These are phyloP conservation scores for Tipula vernalis DNA, from an alignment of 2,888 invertebrate species.

Conservation along the genomic window DNA sequence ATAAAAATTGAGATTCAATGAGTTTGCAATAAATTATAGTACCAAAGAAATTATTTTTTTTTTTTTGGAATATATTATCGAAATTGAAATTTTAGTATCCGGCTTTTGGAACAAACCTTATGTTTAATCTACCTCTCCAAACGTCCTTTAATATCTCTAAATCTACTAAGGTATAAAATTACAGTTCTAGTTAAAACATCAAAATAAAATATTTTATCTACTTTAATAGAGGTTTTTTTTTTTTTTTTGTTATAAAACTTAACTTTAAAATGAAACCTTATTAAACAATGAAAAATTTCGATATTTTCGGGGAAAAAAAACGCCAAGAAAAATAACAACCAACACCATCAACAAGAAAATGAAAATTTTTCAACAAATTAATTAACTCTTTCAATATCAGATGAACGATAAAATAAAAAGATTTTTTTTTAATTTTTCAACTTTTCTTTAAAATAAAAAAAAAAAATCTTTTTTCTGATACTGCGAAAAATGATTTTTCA, in stretches of 20 bases:
- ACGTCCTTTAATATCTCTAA: too few relatives aligned
- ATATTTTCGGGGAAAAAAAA: neutral
- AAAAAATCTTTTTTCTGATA: neutral
- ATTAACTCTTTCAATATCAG: slow-evolving; percentile 4
- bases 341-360: neutral
- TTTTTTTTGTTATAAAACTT: neutral
- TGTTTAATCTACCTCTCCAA: too few relatives aligned
- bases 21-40: neutral
- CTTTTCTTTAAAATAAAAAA: neutral
- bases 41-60: neutral
- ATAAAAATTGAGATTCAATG: neutral
- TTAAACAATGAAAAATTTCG: neutral
- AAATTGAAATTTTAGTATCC: neutral
- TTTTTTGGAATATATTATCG: neutral
- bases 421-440: neutral
- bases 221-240: neutral
- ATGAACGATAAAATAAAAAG: neutral
- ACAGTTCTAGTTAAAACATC: too few relatives aligned
- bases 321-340: neutral
- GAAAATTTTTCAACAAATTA: neutral
- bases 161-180: too few relatives aligned
- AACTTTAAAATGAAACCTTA: neutral
- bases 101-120: too few relatives aligned
- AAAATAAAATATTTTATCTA: neutral
- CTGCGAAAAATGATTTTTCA: neutral